These are phyloP conservation scores for Centroberyx gerrardi DNA, from an alignment of 2,797 vertebrate genomes.

Conservation along the genomic window DNA sequence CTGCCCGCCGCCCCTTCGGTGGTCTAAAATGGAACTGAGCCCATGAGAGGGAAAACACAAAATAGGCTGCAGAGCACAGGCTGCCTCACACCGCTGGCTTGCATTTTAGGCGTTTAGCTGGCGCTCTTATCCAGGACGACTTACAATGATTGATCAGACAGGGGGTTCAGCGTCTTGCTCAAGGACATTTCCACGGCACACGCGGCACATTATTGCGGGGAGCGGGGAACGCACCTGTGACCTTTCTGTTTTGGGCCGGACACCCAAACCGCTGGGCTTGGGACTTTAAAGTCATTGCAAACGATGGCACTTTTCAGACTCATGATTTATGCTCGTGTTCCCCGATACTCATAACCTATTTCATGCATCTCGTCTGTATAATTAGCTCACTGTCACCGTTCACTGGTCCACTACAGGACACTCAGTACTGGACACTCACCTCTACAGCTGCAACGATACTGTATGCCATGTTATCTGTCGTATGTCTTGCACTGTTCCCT, in stretches of 20 bases:
- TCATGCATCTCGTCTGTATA: no score
- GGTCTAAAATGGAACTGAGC: conserved; percentile 49
- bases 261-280: conserved; percentile 1
- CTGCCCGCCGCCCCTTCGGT: conserved; percentile 3
- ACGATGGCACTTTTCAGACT: neutral
- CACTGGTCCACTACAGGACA: no score
- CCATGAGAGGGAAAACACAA: conserved; percentile 45
- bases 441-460: no score
- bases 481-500: no score
- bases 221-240: conserved; percentile 35
- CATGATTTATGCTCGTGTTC: neutral
- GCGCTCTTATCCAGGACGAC: conserved; percentile 26
- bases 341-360: no score
- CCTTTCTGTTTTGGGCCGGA: conserved; percentile 6
- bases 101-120: conserved; percentile 39
- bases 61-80: conserved; percentile 48
- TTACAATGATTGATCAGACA: conserved; percentile 47
- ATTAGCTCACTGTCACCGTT: no score
- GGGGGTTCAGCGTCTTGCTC: conserved; percentile 20
- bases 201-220: conserved; percentile 22
- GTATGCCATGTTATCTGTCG: no score
- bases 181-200: conserved; percentile 8
- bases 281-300: conserved; percentile 1
- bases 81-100: conserved; percentile 29
- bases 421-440: no score